Conservation (phyloP, 2,888 invertebrate species). For the Cheilosia vulpina region DNA sequence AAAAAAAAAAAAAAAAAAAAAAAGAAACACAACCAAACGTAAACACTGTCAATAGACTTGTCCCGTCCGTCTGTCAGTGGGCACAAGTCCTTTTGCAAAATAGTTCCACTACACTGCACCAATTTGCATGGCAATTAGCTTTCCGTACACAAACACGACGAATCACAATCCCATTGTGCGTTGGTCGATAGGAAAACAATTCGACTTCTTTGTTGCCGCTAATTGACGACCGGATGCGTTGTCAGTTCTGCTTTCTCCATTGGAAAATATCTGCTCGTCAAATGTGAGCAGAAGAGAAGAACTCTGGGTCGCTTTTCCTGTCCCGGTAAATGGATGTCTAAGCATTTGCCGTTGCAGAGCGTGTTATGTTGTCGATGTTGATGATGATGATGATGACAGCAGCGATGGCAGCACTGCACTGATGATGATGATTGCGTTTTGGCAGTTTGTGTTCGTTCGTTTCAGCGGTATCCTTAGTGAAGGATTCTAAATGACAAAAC, state of each 20-base stretch:
- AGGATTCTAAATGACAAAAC: slow-evolving; percentile 59
- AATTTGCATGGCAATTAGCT: slow-evolving; percentile 55
- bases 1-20: not conserved
- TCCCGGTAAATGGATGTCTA: slow-evolving; percentile 46
- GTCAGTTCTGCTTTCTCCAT: slow-evolving; percentile 66
- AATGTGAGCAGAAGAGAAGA: slow-evolving; percentile 40
- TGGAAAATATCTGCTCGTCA: slow-evolving; percentile 43
- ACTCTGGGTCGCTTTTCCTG: slow-evolving; percentile 35
- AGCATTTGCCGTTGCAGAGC: slow-evolving; percentile 43
- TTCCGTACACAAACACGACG: slow-evolving; percentile 30
- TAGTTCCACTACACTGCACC: slow-evolving; percentile 41
- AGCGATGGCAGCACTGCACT: slow-evolving; percentile 21
- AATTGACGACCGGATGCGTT: slow-evolving; percentile 72
- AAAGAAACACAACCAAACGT: slow-evolving; percentile 2
- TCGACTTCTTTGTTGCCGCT: slow-evolving; percentile 61
- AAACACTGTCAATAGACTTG: slow-evolving; percentile 56
- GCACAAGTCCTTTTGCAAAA: slow-evolving; percentile 60
- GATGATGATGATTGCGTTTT: slow-evolving; percentile 13
- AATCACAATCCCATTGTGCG: slow-evolving; percentile 60
- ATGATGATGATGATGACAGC: slow-evolving; percentile 25
- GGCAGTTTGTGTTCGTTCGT: slow-evolving; percentile 36
- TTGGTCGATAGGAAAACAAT: slow-evolving; percentile 66
- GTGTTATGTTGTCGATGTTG: slow-evolving; percentile 5
- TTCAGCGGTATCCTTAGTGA: slow-evolving; percentile 61
- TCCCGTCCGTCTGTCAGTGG: slow-evolving; percentile 50